Evolutionary conservation across 92 coral and sea anemone species (phyloP).

Genomic region (Bergia puertoricense): DNA sequence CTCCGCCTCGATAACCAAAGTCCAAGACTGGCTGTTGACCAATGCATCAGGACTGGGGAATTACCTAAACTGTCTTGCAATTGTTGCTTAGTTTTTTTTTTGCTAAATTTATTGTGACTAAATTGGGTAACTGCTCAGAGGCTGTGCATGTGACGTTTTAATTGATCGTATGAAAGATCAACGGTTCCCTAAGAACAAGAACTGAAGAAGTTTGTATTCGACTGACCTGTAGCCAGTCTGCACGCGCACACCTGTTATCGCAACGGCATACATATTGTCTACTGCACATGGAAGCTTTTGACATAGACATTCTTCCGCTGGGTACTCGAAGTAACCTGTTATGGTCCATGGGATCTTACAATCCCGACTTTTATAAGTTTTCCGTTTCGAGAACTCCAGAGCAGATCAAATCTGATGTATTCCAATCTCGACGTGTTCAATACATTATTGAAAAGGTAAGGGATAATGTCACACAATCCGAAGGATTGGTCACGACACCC

Average conservation of each 20-base stretch:
- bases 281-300: conserved; percentile 67
- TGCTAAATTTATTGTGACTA: not conserved
- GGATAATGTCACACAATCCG: not conserved
- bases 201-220: not conserved
- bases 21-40: not conserved
- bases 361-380: conserved; percentile 73
- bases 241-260: not conserved
- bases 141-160: not conserved
- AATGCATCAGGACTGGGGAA: not conserved
- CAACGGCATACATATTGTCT: not conserved
- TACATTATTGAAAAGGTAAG: conserved; percentile 82
- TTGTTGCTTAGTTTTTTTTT: not conserved
- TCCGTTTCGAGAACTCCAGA: conserved; percentile 64
- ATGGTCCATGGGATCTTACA: conserved; percentile 71
- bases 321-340: conserved; percentile 69
- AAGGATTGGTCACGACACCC: not conserved
- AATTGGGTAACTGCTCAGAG: not conserved
- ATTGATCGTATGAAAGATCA: not conserved
- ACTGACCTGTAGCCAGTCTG: not conserved
- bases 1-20: not conserved
- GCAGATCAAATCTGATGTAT: conserved; percentile 72
- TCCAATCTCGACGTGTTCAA: conserved; percentile 73
- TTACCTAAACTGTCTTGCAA: not conserved
- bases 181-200: not conserved
- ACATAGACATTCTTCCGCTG: conserved; percentile 63